phyloP scores from a whole-genome alignment of 1,140 invertebrate genomes.

The Megalonaias nervosa region DNA sequence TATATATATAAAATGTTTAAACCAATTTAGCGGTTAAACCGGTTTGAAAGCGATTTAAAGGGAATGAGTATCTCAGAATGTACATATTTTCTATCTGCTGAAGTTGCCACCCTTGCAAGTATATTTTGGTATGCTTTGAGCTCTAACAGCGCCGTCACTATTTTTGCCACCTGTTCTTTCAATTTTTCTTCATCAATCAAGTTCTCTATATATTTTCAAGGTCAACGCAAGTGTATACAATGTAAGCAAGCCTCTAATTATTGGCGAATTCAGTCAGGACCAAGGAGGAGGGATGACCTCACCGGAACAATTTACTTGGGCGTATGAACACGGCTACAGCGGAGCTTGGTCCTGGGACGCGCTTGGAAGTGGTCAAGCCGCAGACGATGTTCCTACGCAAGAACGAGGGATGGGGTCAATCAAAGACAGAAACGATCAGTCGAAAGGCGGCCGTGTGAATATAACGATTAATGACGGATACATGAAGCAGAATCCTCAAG shows the following conservation, averaged over 20 bases:
- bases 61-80: too few species aligned
- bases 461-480: slow-evolving; percentile 16
- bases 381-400: slow-evolving; percentile 52
- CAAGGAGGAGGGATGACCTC: slow-evolving; percentile 55
- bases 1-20: too few species aligned
- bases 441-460: slow-evolving; percentile 37
- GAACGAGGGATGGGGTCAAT: slow-evolving; percentile 51
- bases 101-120: too few species aligned
- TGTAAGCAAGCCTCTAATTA: slow-evolving; percentile 64
- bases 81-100: too few species aligned
- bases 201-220: slow-evolving; percentile 4
- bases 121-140: too few species aligned
- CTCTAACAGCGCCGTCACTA: too few species aligned
- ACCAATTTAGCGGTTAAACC: too few species aligned
- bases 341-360: slow-evolving; percentile 68
- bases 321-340: slow-evolving; percentile 67
- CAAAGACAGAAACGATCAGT: slow-evolving; percentile 39
- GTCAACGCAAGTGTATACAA: slow-evolving; percentile 41
- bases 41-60: too few species aligned
- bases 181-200: too few species aligned
- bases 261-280: slow-evolving; percentile 65
- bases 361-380: slow-evolving; percentile 57
- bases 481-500: too few species aligned
- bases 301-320: slow-evolving; percentile 55
- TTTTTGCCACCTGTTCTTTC: too few species aligned